Percentiles rank a stretch among this genome's conserved stretches.
These are phyloP conservation scores for Ectropis crepuscularia DNA, from an alignment of 2,888 invertebrate species.

Conservation along the genomic window DNA sequence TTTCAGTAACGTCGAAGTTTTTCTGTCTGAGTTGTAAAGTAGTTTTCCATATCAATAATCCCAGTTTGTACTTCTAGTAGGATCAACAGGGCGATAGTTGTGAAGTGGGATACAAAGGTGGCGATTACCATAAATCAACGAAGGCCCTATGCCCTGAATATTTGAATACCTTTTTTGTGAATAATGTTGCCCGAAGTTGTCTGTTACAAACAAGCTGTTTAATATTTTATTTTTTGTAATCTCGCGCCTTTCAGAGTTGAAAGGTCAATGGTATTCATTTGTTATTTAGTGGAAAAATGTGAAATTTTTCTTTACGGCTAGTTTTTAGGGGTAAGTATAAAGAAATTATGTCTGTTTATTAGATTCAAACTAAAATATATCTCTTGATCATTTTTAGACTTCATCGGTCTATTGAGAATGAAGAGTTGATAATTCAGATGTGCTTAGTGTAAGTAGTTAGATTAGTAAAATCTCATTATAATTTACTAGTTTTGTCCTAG, in stretches of 20 bases:
- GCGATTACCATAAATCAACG: conserved; percentile 66
- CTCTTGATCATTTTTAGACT: too few species aligned
- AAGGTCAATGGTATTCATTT: conserved; percentile 11
- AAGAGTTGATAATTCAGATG: too few species aligned
- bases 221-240: conserved; percentile 26
- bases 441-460: too few species aligned
- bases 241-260: conserved; percentile 1
- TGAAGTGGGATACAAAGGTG: conserved; percentile 48
- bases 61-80: conserved; percentile 35
- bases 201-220: conserved; percentile 14
- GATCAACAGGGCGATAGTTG: conserved; percentile 51
- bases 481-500: too few species aligned
- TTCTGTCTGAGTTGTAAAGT: conserved; percentile 24
- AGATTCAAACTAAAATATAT: too few species aligned
- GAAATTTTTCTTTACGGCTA: too few species aligned
- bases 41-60: conserved; percentile 37
- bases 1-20: too few species aligned
- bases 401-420: too few species aligned
- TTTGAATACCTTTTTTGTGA: conserved; percentile 45
- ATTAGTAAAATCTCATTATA: too few species aligned
- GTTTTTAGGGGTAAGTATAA: too few species aligned
- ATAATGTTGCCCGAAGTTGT: conserved; percentile 25
- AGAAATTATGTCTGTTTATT: too few species aligned
- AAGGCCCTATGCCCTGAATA: conserved; percentile 55
- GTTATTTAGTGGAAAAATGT: background rate